These are phyloP conservation scores for Carabus problematicus DNA, from an alignment of 2,888 invertebrate genomes.

Conservation along the genomic window DNA sequence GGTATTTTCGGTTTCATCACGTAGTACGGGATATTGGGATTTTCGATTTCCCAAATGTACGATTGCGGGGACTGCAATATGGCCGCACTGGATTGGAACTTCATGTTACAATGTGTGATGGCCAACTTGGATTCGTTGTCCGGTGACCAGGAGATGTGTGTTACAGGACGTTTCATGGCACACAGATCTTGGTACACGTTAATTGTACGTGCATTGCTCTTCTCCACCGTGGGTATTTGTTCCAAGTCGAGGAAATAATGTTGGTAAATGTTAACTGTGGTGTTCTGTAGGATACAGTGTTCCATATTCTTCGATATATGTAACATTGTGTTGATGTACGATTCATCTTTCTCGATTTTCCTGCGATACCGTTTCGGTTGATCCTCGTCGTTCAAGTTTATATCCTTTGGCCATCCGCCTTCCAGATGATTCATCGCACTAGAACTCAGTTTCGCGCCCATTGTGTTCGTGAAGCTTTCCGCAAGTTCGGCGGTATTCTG, in stretches of 20 bases:
- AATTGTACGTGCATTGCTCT: constrained; percentile 77
- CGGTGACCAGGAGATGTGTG: constrained; percentile 89
- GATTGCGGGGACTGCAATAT: constrained; percentile 71
- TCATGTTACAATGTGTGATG: constrained; percentile 83
- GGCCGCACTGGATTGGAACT: constrained; percentile 72
- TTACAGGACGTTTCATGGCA: constrained; percentile 71
- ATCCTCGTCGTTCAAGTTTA: constrained; percentile 86
- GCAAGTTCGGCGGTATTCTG: constrained; percentile 69
- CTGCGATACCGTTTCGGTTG: constrained; percentile 84
- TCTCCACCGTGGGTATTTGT: constrained; percentile 73
- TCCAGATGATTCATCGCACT: constrained; percentile 86
- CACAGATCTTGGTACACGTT: constrained; percentile 86
- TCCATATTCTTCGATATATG: constrained; percentile 80
- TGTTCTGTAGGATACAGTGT: constrained; percentile 89
- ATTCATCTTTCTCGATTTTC: constrained; percentile 93
- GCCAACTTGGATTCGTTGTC: constrained; percentile 85
- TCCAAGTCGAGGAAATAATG: constrained; percentile 84
- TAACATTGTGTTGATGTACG: constrained; percentile 80
- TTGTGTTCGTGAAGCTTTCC: constrained; percentile 71
- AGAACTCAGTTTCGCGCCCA: constrained; percentile 74
- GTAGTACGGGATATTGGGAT: constrained; percentile 84
- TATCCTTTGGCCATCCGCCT: constrained; percentile 97
- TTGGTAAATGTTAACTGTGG: constrained; percentile 91
- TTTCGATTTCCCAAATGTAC: constrained; percentile 95
- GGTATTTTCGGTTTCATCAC: constrained; percentile 79